Evolutionary conservation across 2,113 vertebrate species (phyloP), one percentile per base, ranked within the genome.

Genomic region (Orientallactaga bullata): DNA sequence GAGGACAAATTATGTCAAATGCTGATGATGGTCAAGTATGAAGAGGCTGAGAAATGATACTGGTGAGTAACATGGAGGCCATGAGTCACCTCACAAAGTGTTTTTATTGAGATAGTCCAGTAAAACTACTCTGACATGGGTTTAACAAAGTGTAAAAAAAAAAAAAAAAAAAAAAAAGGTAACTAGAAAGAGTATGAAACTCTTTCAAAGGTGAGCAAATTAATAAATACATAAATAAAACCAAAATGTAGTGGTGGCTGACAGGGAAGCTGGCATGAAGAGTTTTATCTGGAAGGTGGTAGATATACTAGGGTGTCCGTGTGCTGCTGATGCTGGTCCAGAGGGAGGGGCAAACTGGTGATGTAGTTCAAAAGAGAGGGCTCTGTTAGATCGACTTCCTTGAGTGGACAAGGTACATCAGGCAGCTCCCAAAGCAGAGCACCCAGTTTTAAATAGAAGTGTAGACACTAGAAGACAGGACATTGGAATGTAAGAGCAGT

Each of bases 201-300:
- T 71, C 84, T 55, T 91, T 91, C 61, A 80, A 71, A 89, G 16
- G 24, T 42, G 24, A 81, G 61, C 58, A 83, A 94, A 35, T 60
- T 84, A 81, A 80, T n/a, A 55, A 39, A 55, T 4, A n/a, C 9
- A 30, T 0, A 77, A 85, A 61, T 30, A 58, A 89, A 81, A 94
- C 32, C 20, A 71, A 89, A 85, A n/a, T 16, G 2, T 30, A 81
- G 30, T 20, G 28, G n/a, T 4, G 28, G 18, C 0, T 85, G 58
- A 58, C 35, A n/a, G 66, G 74, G 63, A 61, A 76, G 51, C 51
- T 39, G 32, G 28, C 3, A 9, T 11, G 21, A 21, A 61, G 18
- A 37, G 5, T 51, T 42, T 60, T 55, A 65, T 85, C 72, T 35
- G 28, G 72, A 63, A 86, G 39, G 51, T 3, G 35, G 26, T 7